phyloP scores from a whole-genome alignment of 2,797 vertebrate genomes.

The Bradypodion pumilum region DNA sequence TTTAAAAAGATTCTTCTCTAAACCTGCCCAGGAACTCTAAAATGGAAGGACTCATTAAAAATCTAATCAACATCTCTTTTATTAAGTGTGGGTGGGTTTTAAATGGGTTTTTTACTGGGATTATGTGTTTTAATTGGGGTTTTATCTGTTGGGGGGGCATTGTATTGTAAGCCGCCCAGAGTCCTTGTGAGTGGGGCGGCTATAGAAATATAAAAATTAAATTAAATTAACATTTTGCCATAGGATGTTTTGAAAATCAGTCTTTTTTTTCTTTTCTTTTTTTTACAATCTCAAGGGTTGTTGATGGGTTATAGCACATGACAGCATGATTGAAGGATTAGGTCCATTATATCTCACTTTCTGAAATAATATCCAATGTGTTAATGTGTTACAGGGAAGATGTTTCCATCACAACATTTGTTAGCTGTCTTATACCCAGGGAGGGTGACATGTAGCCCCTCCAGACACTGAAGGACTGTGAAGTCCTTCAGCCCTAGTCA shows the following conservation, averaged over 20 bases:
- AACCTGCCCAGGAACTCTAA: background rate
- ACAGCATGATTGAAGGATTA: background rate
- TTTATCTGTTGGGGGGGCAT: too few relatives aligned
- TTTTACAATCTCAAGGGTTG: background rate
- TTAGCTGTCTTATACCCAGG: background rate
- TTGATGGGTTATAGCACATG: background rate
- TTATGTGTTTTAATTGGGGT: too few relatives aligned
- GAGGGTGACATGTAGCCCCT: too few relatives aligned
- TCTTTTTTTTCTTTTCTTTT: too few relatives aligned
- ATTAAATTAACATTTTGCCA: background rate
- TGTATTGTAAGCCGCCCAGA: too few relatives aligned
- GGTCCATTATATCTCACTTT: background rate
- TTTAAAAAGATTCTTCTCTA: too few relatives aligned
- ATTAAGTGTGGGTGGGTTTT: too few relatives aligned
- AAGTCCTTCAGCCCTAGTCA: too few relatives aligned
- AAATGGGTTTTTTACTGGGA: too few relatives aligned
- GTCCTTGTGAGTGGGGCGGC: too few relatives aligned
- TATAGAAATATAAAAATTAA: too few relatives aligned
- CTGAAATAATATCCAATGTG: background rate
- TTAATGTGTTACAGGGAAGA: background rate
- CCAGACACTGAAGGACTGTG: too few relatives aligned
- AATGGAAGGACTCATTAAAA: background rate
- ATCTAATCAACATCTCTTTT: background rate
- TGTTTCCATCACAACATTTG: background rate
- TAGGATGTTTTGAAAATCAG: background rate